Evolutionary conservation across 1,140 invertebrate genomes (phyloP), one percentile per base, ranked within the genome.

Genomic region (Homarus americanus): DNA sequence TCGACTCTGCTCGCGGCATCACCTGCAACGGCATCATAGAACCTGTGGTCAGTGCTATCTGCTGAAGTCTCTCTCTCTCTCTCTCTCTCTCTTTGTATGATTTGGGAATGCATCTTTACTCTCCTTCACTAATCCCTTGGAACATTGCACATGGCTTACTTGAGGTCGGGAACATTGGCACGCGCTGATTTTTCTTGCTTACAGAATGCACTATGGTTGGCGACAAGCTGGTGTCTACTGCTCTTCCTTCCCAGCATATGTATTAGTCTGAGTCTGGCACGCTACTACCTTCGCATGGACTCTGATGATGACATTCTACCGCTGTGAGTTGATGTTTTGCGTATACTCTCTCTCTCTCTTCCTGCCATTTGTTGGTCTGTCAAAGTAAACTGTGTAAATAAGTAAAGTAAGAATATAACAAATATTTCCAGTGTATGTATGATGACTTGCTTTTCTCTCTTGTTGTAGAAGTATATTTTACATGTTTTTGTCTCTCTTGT

Each of bases 171-270:
- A n/a, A n/a, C n/a, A n/a, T n/a, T n/a, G n/a, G n/a, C n/a, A n/a
- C n/a, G n/a, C n/a, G n/a, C n/a, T n/a, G n/a, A 17, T 49, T 49
- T 0, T 58, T 66, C 38, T 40, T 32, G 24, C 44, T 4, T 2
- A 41, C 94, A 98, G 97, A 98, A 98, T 95, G 97, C 97, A 85
- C 98, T 97, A 94, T 98, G 97, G 97, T 96, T 97, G 93, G 97
- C 97, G 93, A 95, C 97, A 83, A 96, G 96, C 40, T 97, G 97
- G 95, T 97, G 97, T 93, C 94, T 97, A 79, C 92, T 97, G 76
- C 95, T 98, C 69, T 97, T 97, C 94, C 95, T 98, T 93, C 97
- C 97, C 34, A 96, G 96, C 49, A 96, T 98, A 93, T 95, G 97
- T 82, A 95, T 98, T 80, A 96, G 96, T 87, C 96, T 97, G 75